These are phyloP conservation scores for Lepidonotus clava DNA, from an alignment of 2,888 invertebrate genomes.

Conservation along the genomic window DNA sequence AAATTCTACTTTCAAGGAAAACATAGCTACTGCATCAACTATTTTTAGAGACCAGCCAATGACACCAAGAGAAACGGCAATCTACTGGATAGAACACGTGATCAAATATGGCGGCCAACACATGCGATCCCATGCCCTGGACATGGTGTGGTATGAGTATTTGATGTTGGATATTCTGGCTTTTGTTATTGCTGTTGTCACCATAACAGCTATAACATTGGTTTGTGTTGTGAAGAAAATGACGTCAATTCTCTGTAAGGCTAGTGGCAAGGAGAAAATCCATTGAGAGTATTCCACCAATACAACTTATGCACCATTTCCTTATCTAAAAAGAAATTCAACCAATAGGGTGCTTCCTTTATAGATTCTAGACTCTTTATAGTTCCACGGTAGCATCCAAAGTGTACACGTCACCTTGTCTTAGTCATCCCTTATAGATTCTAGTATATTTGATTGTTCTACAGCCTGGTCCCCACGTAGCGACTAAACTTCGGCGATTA, in stretches of 20 bases:
- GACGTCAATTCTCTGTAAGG: neutral
- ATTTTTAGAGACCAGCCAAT: conserved; percentile 24
- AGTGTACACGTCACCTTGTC: no score
- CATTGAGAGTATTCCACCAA: no score
- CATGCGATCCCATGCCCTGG: conserved; percentile 31
- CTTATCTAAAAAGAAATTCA: no score
- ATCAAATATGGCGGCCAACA: conserved; percentile 27
- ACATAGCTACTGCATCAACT: neutral
- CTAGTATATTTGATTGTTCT: no score
- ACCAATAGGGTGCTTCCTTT: no score
- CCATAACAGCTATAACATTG: neutral
- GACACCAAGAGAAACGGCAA: conserved; percentile 20
- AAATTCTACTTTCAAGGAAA: neutral
- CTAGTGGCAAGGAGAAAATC: neutral
- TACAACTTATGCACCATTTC: no score
- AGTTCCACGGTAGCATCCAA: no score
- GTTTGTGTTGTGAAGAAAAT: neutral
- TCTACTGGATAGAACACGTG: conserved; percentile 50
- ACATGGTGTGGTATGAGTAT: conserved; percentile 47
- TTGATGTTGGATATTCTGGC: conserved; percentile 17
- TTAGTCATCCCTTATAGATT: no score
- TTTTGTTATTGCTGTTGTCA: neutral
- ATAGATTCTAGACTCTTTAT: no score
- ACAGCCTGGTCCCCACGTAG: no score
- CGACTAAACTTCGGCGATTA: no score